These are phyloP conservation scores for Leptinotarsa haldemani DNA, from an alignment of 2,888 invertebrate genomes.

Conservation along the genomic window DNA sequence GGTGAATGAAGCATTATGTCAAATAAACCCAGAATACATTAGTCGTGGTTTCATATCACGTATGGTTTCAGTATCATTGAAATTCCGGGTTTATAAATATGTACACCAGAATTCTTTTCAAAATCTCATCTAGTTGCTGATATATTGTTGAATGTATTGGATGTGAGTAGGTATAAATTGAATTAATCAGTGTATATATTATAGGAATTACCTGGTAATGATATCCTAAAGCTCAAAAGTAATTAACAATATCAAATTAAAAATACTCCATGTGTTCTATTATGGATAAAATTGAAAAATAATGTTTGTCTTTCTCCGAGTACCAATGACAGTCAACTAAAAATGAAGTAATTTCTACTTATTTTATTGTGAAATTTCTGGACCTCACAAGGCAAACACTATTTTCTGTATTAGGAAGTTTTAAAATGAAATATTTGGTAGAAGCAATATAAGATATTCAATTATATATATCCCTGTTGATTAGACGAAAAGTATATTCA, in stretches of 20 bases:
- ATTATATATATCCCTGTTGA: constrained; percentile 26
- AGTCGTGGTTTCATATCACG: neutral
- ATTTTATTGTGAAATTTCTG: neutral
- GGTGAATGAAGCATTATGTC: constrained; percentile 29
- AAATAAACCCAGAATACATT: neutral
- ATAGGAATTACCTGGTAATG: constrained; percentile 34
- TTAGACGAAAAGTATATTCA: constrained; percentile 33
- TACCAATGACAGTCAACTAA: neutral
- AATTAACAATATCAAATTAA: constrained; percentile 44
- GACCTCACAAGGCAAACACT: neutral
- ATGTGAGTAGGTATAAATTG: neutral
- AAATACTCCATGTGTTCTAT: constrained; percentile 44
- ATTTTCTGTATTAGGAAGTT: neutral
- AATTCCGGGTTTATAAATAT: constrained; percentile 20
- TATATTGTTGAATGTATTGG: constrained; percentile 31
- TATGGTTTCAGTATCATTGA: neutral
- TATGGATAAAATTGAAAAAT: constrained; percentile 9
- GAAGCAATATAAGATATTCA: constrained; percentile 25
- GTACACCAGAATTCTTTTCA: constrained; percentile 12
- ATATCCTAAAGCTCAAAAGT: constrained; percentile 46
- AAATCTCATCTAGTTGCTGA: constrained; percentile 18
- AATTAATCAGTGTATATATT: constrained; percentile 26
- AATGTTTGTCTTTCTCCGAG: neutral
- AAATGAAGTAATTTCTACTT: neutral
- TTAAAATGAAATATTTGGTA: neutral